phyloP scores from a whole-genome alignment of 2,113 vertebrate species.

The Melanocharis versteri region DNA sequence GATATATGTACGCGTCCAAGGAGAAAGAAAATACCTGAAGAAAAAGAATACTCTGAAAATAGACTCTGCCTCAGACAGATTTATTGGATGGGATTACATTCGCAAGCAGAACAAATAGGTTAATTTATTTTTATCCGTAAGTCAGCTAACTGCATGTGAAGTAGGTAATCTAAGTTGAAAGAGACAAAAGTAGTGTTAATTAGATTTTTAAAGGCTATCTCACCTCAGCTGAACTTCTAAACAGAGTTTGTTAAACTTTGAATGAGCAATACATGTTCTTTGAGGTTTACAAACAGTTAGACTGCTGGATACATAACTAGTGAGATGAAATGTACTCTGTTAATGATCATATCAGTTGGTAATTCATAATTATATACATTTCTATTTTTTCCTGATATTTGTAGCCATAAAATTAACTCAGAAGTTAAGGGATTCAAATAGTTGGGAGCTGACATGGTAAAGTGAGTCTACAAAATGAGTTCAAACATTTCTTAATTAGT shows the following conservation, averaged over 20 bases:
- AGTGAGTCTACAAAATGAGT: not conserved
- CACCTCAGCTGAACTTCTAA: not conserved
- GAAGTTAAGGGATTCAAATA: not conserved
- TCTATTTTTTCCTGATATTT: not conserved
- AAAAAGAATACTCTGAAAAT: not conserved
- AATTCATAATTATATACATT: not conserved
- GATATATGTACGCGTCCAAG: not conserved
- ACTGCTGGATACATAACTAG: not conserved
- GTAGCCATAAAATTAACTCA: not conserved
- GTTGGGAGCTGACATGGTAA: not conserved
- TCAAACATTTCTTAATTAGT: conserved; percentile 4
- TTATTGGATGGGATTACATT: not conserved
- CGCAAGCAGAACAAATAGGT: conserved; percentile 2
- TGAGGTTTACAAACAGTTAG: not conserved
- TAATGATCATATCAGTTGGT: not conserved
- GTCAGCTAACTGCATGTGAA: not conserved
- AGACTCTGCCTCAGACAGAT: not conserved
- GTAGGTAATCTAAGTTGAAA: not conserved
- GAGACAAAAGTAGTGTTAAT: conserved; percentile 1
- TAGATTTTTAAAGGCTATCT: conserved; percentile 27
- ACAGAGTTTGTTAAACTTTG: not conserved
- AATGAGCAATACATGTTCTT: not conserved
- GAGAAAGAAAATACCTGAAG: not conserved
- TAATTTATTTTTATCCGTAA: not conserved
- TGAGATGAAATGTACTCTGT: not conserved